Percentiles rank a stretch among this genome's conserved stretches.
Conservation (phyloP, 2,888 invertebrate genomes). For the Troilus luridus region DNA sequence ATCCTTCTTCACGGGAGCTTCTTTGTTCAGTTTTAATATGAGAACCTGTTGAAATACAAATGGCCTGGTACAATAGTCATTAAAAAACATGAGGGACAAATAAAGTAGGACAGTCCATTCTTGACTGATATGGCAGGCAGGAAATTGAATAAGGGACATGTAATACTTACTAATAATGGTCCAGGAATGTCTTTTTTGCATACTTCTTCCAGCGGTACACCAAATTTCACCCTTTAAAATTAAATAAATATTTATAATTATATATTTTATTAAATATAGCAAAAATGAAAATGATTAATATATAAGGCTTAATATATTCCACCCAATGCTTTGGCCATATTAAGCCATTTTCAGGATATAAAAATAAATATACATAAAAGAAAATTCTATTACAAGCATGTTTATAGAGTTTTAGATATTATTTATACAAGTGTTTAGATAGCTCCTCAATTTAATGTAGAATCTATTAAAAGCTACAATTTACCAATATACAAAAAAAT, state of each 20-base stretch:
- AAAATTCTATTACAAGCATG: too few relatives aligned
- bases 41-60: conserved; percentile 77
- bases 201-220: conserved; percentile 90
- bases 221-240: conserved; percentile 86
- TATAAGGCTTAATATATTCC: too few relatives aligned
- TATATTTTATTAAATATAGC: neutral
- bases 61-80: conserved; percentile 9
- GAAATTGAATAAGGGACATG: conserved; percentile 56
- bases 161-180: conserved; percentile 83
- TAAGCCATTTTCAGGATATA: too few relatives aligned
- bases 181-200: conserved; percentile 96
- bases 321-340: too few relatives aligned
- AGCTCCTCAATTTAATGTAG: too few relatives aligned
- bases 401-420: too few relatives aligned
- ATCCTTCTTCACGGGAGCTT: conserved; percentile 92
- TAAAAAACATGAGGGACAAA: conserved; percentile 51
- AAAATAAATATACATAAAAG: too few relatives aligned
- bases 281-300: neutral
- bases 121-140: conserved; percentile 49
- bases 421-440: too few relatives aligned
- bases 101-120: conserved; percentile 52
- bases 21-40: conserved; percentile 93
- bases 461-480: too few relatives aligned
- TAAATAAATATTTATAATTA: neutral
- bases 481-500: too few relatives aligned